A percentile compares a stretch with the other conserved stretches of the same genome.
phyloP scores from a whole-genome alignment of 2,888 invertebrate species.

The Ochropacha duplaris region DNA sequence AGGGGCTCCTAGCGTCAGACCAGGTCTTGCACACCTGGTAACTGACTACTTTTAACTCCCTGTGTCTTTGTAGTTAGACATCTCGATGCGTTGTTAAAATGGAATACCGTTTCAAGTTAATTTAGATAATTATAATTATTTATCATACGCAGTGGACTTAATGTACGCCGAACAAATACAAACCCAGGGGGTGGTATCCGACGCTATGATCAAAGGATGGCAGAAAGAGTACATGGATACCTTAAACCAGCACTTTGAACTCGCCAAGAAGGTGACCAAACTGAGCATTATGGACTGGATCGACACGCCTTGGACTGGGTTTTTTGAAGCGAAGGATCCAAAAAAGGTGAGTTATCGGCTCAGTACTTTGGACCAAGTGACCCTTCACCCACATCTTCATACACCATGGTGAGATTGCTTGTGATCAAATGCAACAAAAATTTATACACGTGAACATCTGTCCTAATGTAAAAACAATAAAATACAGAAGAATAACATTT shows the following conservation, averaged over 20 bases:
- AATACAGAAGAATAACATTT: too few species aligned
- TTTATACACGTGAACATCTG: too few species aligned
- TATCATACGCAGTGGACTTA: conserved; percentile 79
- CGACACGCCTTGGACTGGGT: conserved; percentile 97
- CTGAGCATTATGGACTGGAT: conserved; percentile 94
- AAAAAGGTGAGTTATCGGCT: conserved; percentile 74
- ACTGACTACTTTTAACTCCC: too few species aligned
- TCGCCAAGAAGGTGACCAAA: conserved; percentile 72
- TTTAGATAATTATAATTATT: neutral
- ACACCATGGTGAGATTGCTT: too few species aligned
- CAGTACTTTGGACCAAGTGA: neutral
- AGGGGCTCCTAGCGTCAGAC: too few species aligned
- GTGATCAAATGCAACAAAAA: too few species aligned
- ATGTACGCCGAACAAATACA: conserved; percentile 89
- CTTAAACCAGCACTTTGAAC: conserved; percentile 67
- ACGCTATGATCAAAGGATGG: conserved; percentile 84
- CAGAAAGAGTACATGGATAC: conserved; percentile 73
- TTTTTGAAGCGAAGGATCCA: conserved; percentile 91
- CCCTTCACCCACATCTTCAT: too few species aligned
- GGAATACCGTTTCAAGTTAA: too few species aligned
- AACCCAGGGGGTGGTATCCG: conserved; percentile 87
- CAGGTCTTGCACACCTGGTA: too few species aligned
- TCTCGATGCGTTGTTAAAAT: too few species aligned
- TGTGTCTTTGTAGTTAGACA: too few species aligned
- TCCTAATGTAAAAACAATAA: too few species aligned